Conservation (phyloP, 2,888 invertebrate genomes). For the Altica lythri region DNA sequence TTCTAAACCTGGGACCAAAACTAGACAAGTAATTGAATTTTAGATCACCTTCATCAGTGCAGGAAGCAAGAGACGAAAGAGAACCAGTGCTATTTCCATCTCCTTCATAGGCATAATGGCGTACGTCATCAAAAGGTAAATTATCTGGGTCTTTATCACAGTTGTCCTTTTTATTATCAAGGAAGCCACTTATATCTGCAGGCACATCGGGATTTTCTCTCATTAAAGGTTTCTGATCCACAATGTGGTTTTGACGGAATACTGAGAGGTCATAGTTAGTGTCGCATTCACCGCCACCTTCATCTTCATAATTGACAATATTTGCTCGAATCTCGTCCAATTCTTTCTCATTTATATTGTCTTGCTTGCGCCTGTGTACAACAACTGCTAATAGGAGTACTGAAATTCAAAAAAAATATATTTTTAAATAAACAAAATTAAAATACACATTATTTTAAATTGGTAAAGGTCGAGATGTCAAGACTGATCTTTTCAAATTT, state of each 20-base stretch:
- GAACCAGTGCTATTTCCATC: slow-evolving; percentile 91
- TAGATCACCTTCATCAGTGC: slow-evolving; percentile 67
- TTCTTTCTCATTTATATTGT: slow-evolving; percentile 87
- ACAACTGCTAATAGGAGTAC: slow-evolving; percentile 88
- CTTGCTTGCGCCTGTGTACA: slow-evolving; percentile 84
- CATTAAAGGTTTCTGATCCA: slow-evolving; percentile 51
- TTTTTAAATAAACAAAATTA: no score
- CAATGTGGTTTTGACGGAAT: slow-evolving; percentile 58
- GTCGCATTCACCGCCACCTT: slow-evolving; percentile 98
- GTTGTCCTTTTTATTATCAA: slow-evolving; percentile 85
- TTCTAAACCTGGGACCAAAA: slow-evolving; percentile 95
- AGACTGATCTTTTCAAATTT: no score
- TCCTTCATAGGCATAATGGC: slow-evolving; percentile 98
- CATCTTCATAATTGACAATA: slow-evolving; percentile 96
- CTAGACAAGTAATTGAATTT: slow-evolving; percentile 94
- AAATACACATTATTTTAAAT: no score
- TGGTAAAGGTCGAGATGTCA: no score
- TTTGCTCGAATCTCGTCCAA: slow-evolving; percentile 96
- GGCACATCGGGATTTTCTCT: slow-evolving; percentile 64
- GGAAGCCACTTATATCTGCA: slow-evolving; percentile 87
- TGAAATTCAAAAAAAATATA: slow-evolving; percentile 47
- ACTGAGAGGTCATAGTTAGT: slow-evolving; percentile 89
- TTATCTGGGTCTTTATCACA: slow-evolving; percentile 92
- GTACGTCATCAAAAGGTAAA: slow-evolving; percentile 92
- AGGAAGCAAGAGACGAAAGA: slow-evolving; percentile 88